A percentile compares a stretch with the other conserved stretches of the same genome.
Evolutionary conservation across 2,797 vertebrate genomes (phyloP).

Genomic region (Anguilla marmorata): DNA sequence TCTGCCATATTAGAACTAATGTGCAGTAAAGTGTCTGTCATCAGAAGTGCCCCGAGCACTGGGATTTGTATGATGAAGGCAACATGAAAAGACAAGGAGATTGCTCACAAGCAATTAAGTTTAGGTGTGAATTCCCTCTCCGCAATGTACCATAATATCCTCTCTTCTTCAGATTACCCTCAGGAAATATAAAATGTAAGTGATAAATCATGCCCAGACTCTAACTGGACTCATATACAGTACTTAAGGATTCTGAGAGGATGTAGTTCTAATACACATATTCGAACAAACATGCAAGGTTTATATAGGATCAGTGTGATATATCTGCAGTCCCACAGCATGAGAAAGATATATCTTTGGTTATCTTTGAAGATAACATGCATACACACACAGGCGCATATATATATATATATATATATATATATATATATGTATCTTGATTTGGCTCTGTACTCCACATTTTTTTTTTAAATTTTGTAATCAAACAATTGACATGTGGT

Average conservation of each 20-base stretch:
- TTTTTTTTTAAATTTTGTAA: too few relatives aligned
- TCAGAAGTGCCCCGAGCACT: conserved; percentile 1
- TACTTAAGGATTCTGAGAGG: conserved; percentile 4
- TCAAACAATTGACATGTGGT: too few relatives aligned
- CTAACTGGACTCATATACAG: conserved; percentile 12
- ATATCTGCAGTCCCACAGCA: not conserved
- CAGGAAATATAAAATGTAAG: conserved; percentile 10
- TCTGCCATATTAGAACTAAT: conserved; percentile 28
- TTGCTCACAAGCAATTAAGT: conserved; percentile 54
- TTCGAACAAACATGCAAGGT: not conserved
- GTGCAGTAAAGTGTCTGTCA: conserved; percentile 29
- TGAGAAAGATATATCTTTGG: not conserved
- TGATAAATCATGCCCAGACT: not conserved
- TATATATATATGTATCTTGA: too few relatives aligned
- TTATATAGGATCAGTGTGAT: too few relatives aligned
- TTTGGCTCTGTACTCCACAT: too few relatives aligned
- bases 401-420: too few relatives aligned
- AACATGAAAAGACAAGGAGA: conserved; percentile 48
- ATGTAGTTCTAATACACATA: not conserved
- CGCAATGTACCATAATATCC: not conserved
- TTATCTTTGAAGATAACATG: too few relatives aligned
- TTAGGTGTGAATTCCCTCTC: conserved; percentile 40
- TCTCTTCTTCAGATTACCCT: conserved; percentile 45
- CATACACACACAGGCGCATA: too few relatives aligned
- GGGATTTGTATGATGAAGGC: conserved; percentile 33